Conservation (phyloP, 1,140 invertebrate species). For the Tachypleus tridentatus region DNA sequence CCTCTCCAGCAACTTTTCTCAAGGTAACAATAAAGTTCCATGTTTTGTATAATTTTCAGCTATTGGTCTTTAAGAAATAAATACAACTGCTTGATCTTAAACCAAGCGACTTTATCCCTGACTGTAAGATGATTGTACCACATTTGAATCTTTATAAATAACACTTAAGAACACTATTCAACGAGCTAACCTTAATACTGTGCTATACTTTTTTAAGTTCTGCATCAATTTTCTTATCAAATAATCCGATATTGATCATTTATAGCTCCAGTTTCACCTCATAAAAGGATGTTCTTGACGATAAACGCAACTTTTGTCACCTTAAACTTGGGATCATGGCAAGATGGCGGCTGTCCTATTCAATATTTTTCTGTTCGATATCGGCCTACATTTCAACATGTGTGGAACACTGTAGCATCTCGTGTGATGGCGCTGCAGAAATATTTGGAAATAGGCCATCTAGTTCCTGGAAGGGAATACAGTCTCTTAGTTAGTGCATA, state of each 20-base stretch:
- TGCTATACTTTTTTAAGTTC: no score
- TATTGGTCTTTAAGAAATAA: no score
- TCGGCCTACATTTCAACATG: slow-evolving; percentile 51
- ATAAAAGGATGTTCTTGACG: slow-evolving; percentile 22
- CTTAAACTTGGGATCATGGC: slow-evolving; percentile 40
- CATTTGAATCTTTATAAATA: no score
- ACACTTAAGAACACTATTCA: no score
- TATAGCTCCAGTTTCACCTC: slow-evolving; percentile 25
- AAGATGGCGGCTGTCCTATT: slow-evolving; percentile 49
- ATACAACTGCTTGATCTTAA: no score
- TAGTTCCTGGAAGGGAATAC: slow-evolving; percentile 16
- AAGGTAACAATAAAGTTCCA: no score
- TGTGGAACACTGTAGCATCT: slow-evolving; percentile 70
- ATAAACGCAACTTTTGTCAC: slow-evolving; percentile 36
- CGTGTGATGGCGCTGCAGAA: slow-evolving; percentile 5
- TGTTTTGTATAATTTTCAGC: no score
- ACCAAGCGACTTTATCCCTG: no score
- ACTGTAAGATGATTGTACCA: no score
- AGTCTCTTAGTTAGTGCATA: slow-evolving; percentile 18
- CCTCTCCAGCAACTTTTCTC: no score
- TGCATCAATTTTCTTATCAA: no score
- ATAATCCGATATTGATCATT: background rate
- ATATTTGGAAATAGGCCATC: slow-evolving; percentile 5
- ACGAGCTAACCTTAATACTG: no score
- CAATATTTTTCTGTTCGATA: slow-evolving; percentile 41